Evolutionary conservation across 2,888 invertebrate species (phyloP), one percentile per base, ranked within the genome.

Genomic region (Cataglyphis altisquamis): DNA sequence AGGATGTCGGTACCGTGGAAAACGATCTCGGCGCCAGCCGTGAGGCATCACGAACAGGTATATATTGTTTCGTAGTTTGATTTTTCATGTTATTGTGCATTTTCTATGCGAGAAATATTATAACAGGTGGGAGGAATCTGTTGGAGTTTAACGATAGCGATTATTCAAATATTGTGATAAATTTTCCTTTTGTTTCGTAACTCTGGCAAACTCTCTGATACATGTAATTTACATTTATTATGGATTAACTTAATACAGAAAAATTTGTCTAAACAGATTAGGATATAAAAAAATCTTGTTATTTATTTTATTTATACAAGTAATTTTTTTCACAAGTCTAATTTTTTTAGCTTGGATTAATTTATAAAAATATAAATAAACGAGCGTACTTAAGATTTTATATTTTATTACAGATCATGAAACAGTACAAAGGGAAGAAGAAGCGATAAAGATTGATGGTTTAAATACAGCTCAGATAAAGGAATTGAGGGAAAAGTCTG

Each of bases 361-460:
- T 68, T 72, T 52, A 4, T 21, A 55, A 55, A 25, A 57, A 60
- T 29, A 18, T 57, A 6, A 25, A 29, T 21, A 4, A 39, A 9
- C 6, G n/a, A 6, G 67, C 60, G 36, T 80, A 2, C 25, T 66
- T n/a, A 12, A 8, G 1, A 10, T 32, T 68, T 62, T 68, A 48
- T 64, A 48, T 63, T 25, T 15, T 63, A 41, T 77, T 48, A 1
- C 94, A 97, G 99, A 99, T 95, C 98, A 98, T 95, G 98, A 99
- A 95, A 97, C 97, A 6, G 96, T 99, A 60, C 95, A 97, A 93
- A 97, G 99, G 90, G 99, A 99, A 95, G 99, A 98, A 95, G 99
- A 99, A 95, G 98, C 99, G 0, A 99, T 99, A 91, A 98, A 98
- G 93, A 95, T 99, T 78, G 99, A 99, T 95, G 98, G 98, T 3